phyloP scores from a whole-genome alignment of 2,113 vertebrate genomes.

The Micronycteris hirsuta region DNA sequence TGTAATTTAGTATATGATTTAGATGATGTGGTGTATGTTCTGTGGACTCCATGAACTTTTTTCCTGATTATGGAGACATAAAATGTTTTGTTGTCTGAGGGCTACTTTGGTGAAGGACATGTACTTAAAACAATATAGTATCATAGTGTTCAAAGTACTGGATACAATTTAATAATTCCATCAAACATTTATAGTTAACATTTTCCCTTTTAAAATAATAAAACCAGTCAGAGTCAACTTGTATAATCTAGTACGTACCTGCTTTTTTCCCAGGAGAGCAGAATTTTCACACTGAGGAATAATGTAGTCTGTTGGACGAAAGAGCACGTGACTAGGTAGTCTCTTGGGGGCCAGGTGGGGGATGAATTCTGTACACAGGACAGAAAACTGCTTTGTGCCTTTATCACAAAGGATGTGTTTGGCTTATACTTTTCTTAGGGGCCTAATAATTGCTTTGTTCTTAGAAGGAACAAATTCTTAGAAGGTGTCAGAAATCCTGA shows the following conservation, averaged over 20 bases:
- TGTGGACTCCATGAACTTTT: neutral
- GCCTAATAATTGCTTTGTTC: neutral
- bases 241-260: neutral
- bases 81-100: neutral
- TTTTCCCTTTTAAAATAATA: slow-evolving; percentile 34
- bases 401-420: neutral
- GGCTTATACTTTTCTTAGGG: neutral
- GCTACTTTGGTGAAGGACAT: neutral
- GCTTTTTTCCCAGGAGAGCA: slow-evolving; percentile 29
- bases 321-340: neutral
- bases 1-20: neutral
- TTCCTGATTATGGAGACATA: neutral
- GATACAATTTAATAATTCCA: neutral
- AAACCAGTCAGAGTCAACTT: neutral
- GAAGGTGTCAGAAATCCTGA: neutral
- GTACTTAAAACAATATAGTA: neutral
- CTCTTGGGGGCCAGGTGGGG: neutral
- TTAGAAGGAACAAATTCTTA: too few relatives aligned
- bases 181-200: neutral
- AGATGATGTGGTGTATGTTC: neutral
- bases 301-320: neutral
- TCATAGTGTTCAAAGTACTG: neutral
- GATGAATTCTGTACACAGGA: neutral
- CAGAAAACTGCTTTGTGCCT: neutral
- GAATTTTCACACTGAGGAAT: neutral